phyloP scores from a whole-genome alignment of 1,140 invertebrate genomes.

The Asbolus verrucosus region DNA sequence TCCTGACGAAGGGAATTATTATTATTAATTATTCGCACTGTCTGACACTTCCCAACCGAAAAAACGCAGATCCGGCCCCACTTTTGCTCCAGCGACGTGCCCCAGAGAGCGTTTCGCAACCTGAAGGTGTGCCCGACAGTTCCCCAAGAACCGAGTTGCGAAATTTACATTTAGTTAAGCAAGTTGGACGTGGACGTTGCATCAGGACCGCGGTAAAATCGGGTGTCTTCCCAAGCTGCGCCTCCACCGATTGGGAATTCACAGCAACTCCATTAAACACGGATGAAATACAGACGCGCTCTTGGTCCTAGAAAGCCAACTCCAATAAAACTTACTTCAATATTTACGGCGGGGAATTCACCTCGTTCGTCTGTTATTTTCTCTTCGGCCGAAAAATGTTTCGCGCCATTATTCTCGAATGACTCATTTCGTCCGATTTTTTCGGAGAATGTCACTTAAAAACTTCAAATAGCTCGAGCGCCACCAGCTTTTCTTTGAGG shows the following conservation, averaged over 20 bases:
- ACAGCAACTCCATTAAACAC: slow-evolving; percentile 42
- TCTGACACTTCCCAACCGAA: too few relatives aligned
- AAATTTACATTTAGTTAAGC: slow-evolving; percentile 44
- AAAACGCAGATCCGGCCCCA: slow-evolving; percentile 2
- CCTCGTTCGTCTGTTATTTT: slow-evolving; percentile 30
- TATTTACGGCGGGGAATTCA: slow-evolving; percentile 43
- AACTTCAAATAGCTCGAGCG: not conserved
- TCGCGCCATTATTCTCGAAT: slow-evolving; percentile 29
- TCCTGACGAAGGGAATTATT: too few relatives aligned
- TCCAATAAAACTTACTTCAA: slow-evolving; percentile 45
- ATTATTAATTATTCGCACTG: too few relatives aligned
- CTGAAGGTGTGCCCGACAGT: not conserved
- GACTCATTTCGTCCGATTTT: slow-evolving; percentile 26
- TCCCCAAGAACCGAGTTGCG: slow-evolving; percentile 26
- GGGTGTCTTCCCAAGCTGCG: slow-evolving; percentile 6
- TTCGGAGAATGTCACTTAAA: slow-evolving; percentile 1
- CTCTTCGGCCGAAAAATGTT: slow-evolving; percentile 29
- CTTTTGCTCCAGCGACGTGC: not conserved
- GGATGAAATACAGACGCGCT: slow-evolving; percentile 37
- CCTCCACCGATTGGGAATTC: slow-evolving; percentile 39
- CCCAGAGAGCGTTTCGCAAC: slow-evolving; percentile 21
- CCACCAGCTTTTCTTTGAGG: slow-evolving; percentile 3
- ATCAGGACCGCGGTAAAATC: slow-evolving; percentile 13
- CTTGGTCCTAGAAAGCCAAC: slow-evolving; percentile 37
- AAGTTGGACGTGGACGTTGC: too few relatives aligned